Evolutionary conservation across 2,888 invertebrate genomes (phyloP).

Genomic region (Ochropacha duplaris): DNA sequence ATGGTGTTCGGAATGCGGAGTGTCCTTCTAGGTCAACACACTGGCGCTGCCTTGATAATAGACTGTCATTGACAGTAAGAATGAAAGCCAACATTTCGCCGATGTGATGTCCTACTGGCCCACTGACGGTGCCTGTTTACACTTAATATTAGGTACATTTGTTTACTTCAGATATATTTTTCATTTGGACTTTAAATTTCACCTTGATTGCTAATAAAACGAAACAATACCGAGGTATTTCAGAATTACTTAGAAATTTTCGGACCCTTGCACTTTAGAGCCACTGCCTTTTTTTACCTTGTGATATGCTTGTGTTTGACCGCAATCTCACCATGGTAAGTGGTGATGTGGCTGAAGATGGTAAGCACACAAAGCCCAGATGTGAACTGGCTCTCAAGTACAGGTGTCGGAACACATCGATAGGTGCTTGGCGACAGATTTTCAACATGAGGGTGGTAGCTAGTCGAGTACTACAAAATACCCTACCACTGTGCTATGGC

Average conservation of each 20-base stretch:
- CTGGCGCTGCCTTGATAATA: constrained; percentile 45
- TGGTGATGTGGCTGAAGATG: too few species aligned
- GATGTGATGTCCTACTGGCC: constrained; percentile 62
- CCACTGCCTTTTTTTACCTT: too few species aligned
- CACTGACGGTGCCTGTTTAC: constrained; percentile 45
- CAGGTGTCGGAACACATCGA: too few species aligned
- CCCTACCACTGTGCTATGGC: too few species aligned
- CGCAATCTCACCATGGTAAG: too few species aligned
- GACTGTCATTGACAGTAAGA: constrained; percentile 51
- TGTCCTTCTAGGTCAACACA: constrained; percentile 64
- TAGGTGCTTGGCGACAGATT: too few species aligned
- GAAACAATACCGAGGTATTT: not conserved
- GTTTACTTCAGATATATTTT: constrained; percentile 28
- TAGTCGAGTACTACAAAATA: too few species aligned
- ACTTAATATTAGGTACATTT: constrained; percentile 52
- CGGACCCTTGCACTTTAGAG: too few species aligned
- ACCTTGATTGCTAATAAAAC: constrained; percentile 9
- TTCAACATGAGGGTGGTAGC: too few species aligned
- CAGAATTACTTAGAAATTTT: not conserved
- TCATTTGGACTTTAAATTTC: constrained; percentile 20
- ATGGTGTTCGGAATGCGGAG: constrained; percentile 55
- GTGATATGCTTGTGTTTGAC: too few species aligned
- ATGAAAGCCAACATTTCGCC: constrained; percentile 68
- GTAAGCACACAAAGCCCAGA: too few species aligned
- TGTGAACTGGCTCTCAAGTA: too few species aligned